Evolutionary conservation across 2,888 invertebrate species (phyloP).

Genomic region (Ganaspis brasiliensis): DNA sequence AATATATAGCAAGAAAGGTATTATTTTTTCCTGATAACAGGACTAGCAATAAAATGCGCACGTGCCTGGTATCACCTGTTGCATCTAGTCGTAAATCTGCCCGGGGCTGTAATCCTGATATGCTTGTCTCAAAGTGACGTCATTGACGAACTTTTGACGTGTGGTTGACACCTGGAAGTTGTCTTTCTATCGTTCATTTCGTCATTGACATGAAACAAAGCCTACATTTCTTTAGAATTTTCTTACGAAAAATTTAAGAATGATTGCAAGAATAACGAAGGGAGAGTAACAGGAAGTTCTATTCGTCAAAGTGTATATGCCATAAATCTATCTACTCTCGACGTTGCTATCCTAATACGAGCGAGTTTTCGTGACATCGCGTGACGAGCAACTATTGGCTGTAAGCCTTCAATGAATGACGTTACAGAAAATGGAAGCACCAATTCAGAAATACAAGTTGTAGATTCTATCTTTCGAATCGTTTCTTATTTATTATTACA

Average conservation of each 20-base stretch:
- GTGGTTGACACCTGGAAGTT: conserved; percentile 70
- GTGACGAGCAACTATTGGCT: conserved; percentile 58
- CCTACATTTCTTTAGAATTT: conserved; percentile 18
- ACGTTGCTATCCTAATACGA: conserved; percentile 76
- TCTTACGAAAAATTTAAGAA: conserved; percentile 13
- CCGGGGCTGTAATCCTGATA: conserved; percentile 80
- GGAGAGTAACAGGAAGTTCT: conserved; percentile 59
- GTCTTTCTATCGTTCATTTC: conserved; percentile 45
- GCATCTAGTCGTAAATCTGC: conserved; percentile 78
- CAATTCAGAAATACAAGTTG: neutral
- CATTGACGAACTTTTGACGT: conserved; percentile 79
- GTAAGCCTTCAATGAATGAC: conserved; percentile 9
- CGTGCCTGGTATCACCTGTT: conserved; percentile 70
- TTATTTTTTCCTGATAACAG: conserved; percentile 34
- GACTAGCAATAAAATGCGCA: conserved; percentile 20
- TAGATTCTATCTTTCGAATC: neutral
- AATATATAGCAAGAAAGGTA: neutral
- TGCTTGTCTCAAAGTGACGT: conserved; percentile 79
- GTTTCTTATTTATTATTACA: neutral
- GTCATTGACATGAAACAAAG: conserved; percentile 26
- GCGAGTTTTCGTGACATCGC: conserved; percentile 75
- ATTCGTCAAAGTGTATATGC: conserved; percentile 50
- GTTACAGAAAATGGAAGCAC: neutral
- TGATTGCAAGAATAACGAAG: conserved; percentile 52
- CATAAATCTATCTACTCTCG: conserved; percentile 73